phyloP scores from a whole-genome alignment of 2,888 invertebrate genomes.

The Parnassius apollo region DNA sequence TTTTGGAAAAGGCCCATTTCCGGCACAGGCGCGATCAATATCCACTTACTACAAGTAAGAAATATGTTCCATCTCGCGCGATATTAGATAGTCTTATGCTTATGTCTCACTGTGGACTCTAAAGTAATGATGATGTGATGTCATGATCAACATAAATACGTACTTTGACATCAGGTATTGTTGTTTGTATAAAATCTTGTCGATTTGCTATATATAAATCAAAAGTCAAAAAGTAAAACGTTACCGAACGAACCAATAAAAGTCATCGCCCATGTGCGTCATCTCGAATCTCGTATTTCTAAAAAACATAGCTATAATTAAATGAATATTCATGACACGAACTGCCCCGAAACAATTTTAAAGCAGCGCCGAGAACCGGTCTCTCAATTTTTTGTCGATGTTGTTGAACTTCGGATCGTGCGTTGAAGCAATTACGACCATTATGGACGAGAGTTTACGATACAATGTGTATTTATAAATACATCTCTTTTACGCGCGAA shows the following conservation, averaged over 20 bases:
- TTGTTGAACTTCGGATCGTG: constrained; percentile 60
- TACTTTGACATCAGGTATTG: too few species aligned
- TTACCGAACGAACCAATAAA: constrained; percentile 52
- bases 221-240: constrained; percentile 40
- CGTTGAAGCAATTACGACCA: constrained; percentile 57
- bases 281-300: constrained; percentile 49
- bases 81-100: too few species aligned
- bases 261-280: constrained; percentile 49
- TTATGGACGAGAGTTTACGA: constrained; percentile 57
- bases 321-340: constrained; percentile 69
- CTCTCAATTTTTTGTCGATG: constrained; percentile 62
- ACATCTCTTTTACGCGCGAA: constrained; percentile 56
- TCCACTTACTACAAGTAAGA: too few species aligned
- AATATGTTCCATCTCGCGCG: too few species aligned
- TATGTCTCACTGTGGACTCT: too few species aligned
- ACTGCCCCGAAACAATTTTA: constrained; percentile 62
- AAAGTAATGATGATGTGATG: too few species aligned
- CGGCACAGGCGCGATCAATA: too few species aligned
- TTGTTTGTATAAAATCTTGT: too few species aligned
- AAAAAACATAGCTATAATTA: constrained; percentile 50
- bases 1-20: too few species aligned
- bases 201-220: background rate
- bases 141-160: too few species aligned
- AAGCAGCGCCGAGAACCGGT: constrained; percentile 58
- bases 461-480: constrained; percentile 61